Percentiles rank a stretch among this genome's conserved stretches.
These are phyloP conservation scores for Melipona beecheii DNA, from an alignment of 2,888 invertebrate genomes.

Conservation along the genomic window DNA sequence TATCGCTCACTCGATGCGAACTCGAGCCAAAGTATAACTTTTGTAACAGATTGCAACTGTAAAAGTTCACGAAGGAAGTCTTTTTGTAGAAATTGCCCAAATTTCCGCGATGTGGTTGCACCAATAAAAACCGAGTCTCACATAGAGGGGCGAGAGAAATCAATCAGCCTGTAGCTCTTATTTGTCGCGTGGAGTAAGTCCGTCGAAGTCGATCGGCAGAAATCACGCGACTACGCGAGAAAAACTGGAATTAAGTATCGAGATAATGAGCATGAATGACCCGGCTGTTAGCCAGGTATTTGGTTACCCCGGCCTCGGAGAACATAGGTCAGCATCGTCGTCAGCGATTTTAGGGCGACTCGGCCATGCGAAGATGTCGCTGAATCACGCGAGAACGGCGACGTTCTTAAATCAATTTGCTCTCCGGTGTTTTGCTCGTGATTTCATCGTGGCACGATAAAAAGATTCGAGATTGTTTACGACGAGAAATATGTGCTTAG, in stretches of 20 bases:
- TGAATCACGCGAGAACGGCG: conserved; percentile 52
- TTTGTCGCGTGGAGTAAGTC: conserved; percentile 30
- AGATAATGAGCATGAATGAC: conserved; percentile 64
- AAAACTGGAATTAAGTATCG: conserved; percentile 51
- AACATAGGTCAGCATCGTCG: conserved; percentile 63
- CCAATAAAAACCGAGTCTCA: no score
- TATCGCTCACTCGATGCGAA: no score
- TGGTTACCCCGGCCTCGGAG: conserved; percentile 46
- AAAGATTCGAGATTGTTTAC: no score
- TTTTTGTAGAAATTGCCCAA: no score
- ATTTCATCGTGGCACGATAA: background rate
- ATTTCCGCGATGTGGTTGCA: no score
- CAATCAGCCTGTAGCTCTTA: conserved; percentile 11
- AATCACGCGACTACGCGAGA: conserved; percentile 45
- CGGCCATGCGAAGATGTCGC: conserved; percentile 39
- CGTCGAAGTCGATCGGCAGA: conserved; percentile 12
- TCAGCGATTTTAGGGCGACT: conserved; percentile 68
- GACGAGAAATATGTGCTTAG: background rate
- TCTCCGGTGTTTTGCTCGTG: conserved; percentile 3
- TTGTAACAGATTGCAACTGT: no score
- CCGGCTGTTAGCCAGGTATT: conserved; percentile 57
- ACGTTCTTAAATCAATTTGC: conserved; percentile 46
- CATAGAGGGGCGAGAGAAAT: background rate
- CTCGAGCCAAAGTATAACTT: no score
- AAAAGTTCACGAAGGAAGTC: no score